These are phyloP conservation scores for Cairina moschata DNA, from an alignment of 2,113 vertebrate species.

Conservation along the genomic window DNA sequence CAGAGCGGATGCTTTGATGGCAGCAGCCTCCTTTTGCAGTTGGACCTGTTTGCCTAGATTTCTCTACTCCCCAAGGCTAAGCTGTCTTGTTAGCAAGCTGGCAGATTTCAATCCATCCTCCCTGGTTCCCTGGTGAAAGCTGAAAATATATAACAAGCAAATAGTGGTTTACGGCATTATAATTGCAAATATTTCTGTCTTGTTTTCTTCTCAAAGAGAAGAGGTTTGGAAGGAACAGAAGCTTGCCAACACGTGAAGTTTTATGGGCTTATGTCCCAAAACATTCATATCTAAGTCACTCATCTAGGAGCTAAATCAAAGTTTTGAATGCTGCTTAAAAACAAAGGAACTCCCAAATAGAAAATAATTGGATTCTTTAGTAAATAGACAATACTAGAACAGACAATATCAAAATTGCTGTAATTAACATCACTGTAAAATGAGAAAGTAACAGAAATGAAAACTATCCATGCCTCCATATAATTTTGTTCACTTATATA, in stretches of 20 bases:
- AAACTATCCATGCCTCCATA: neutral
- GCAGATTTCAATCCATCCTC: conserved; percentile 9
- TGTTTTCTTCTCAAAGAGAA: conserved; percentile 45
- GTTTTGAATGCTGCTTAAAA: neutral
- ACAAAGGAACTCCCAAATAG: neutral
- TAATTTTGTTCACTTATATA: neutral
- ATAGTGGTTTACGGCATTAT: conserved; percentile 36
- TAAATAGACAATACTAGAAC: neutral
- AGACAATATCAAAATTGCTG: neutral
- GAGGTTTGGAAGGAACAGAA: conserved; percentile 27
- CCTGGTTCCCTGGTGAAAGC: neutral
- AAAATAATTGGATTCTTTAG: neutral
- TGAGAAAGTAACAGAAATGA: neutral
- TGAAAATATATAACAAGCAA: conserved; percentile 25
- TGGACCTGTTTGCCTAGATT: conserved; percentile 19
- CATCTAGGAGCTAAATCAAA: neutral
- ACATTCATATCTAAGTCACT: neutral
- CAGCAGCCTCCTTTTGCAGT: neutral
- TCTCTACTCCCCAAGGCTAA: neutral
- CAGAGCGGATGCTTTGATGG: neutral
- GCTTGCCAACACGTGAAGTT: conserved; percentile 34
- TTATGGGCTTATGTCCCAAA: conserved; percentile 61
- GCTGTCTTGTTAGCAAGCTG: conserved; percentile 16
- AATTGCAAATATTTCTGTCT: conserved; percentile 67
- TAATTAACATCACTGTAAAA: neutral